These are phyloP conservation scores for Penaeus vannamei DNA, from an alignment of 1,140 invertebrate genomes.

Conservation along the genomic window DNA sequence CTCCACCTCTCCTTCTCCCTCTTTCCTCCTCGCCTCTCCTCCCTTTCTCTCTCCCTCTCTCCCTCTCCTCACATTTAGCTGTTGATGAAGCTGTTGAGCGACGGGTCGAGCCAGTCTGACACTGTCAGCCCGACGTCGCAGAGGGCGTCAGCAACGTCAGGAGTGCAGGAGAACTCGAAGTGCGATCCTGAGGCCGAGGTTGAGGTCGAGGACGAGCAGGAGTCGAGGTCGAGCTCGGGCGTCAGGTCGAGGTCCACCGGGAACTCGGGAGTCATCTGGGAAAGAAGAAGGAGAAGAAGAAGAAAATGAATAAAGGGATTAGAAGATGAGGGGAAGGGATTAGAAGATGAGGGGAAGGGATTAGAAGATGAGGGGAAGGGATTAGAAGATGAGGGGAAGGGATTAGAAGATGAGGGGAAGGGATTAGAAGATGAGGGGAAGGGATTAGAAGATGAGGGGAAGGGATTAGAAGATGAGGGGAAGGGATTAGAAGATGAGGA, in stretches of 20 bases:
- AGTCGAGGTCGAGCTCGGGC: conserved; percentile 51
- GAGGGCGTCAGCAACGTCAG: conserved; percentile 54
- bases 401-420: too few species aligned
- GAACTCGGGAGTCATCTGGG: conserved; percentile 58
- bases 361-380: too few species aligned
- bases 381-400: too few species aligned
- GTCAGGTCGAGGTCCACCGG: conserved; percentile 52
- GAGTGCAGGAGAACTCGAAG: conserved; percentile 61
- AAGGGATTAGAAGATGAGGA: too few species aligned
- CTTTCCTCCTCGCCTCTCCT: too few species aligned
- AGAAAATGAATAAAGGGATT: background rate
- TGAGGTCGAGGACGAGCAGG: conserved; percentile 44
- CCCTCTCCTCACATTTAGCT: conserved; percentile 22
- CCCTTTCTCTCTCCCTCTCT: too few species aligned
- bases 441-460: too few species aligned
- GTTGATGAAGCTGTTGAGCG: conserved; percentile 52
- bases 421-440: too few species aligned
- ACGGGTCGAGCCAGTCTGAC: conserved; percentile 56
- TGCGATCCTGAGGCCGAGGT: conserved; percentile 48
- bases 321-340: too few species aligned
- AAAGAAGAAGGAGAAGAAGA: background rate
- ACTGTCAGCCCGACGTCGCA: conserved; percentile 52
- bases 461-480: too few species aligned
- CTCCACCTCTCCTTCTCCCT: too few species aligned
- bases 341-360: too few species aligned